These are phyloP conservation scores for Phylloscopus collybita DNA, from an alignment of 2,797 vertebrate species.

Conservation along the genomic window DNA sequence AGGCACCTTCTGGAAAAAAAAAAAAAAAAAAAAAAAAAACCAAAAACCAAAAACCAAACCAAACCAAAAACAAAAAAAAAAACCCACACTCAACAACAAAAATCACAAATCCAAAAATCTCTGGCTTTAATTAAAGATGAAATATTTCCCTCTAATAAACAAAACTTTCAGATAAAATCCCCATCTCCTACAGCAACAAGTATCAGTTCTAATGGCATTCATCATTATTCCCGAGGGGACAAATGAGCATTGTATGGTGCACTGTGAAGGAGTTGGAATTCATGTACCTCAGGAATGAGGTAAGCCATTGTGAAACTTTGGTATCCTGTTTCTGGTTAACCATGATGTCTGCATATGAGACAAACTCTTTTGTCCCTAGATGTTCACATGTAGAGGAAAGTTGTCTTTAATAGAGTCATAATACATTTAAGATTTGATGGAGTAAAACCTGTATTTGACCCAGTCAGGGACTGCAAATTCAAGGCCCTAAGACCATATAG, in stretches of 20 bases:
- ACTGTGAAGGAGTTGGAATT: not conserved
- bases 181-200: not conserved
- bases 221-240: not conserved
- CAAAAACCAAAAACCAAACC: too few relatives aligned
- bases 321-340: not conserved
- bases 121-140: not conserved
- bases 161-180: not conserved
- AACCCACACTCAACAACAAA: too few relatives aligned
- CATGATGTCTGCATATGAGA: not conserved
- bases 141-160: not conserved
- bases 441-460: not conserved
- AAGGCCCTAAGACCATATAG: not conserved
- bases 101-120: accelerated
- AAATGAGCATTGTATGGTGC: not conserved
- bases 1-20: not conserved
- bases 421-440: not conserved
- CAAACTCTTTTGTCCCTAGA: accelerated
- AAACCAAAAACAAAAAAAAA: accelerated
- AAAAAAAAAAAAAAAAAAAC: too few relatives aligned
- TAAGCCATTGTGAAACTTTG: not conserved
- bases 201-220: not conserved
- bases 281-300: not conserved
- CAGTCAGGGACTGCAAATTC: not conserved
- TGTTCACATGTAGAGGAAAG: accelerated
- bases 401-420: not conserved